A percentile compares a stretch with the other conserved stretches of the same genome.
Evolutionary conservation across 2,888 invertebrate genomes (phyloP).

Genomic region (Caenorhabditis drosophilae): DNA sequence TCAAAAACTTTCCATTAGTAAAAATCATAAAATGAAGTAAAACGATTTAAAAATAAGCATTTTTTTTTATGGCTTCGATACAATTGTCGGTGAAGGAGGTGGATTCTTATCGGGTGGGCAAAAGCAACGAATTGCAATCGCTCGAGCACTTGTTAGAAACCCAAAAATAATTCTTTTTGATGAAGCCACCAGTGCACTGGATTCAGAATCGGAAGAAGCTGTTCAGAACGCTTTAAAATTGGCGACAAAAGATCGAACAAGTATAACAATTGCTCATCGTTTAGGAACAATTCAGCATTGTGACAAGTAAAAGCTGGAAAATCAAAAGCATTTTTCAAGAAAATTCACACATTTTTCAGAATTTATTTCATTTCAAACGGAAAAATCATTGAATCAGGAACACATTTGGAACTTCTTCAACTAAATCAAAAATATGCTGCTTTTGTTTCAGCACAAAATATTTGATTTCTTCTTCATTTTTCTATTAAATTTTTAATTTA

Average conservation of each 20-base stretch:
- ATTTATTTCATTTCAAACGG: constrained; percentile 49
- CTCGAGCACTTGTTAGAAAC: constrained; percentile 31
- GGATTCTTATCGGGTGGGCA: constrained; percentile 31
- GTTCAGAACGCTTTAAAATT: constrained; percentile 48
- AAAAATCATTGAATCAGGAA: constrained; percentile 45
- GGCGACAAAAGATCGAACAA: constrained; percentile 44
- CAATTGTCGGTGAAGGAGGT: constrained; percentile 30
- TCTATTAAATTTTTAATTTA: too few relatives aligned
- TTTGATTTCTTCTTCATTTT: too few relatives aligned
- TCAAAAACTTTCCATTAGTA: constrained; percentile 44
- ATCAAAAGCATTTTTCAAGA: background rate
- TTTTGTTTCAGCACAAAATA: constrained; percentile 41
- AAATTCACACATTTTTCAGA: constrained; percentile 13
- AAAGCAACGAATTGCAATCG: constrained; percentile 40
- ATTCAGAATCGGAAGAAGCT: constrained; percentile 30
- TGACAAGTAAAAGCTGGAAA: constrained; percentile 32
- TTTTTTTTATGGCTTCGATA: constrained; percentile 23
- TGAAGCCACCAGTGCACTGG: constrained; percentile 40
- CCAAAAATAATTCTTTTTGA: constrained; percentile 32
- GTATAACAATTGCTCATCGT: constrained; percentile 55
- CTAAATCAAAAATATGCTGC: constrained; percentile 45
- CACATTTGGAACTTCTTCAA: constrained; percentile 46
- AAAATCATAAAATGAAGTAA: too few relatives aligned
- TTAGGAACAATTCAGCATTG: constrained; percentile 50
- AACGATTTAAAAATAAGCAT: background rate